Percentiles rank a stretch among this genome's conserved stretches.
phyloP scores from a whole-genome alignment of 35 echinoderm and acorn worm species.

The Heliocidaris tuberculata region DNA sequence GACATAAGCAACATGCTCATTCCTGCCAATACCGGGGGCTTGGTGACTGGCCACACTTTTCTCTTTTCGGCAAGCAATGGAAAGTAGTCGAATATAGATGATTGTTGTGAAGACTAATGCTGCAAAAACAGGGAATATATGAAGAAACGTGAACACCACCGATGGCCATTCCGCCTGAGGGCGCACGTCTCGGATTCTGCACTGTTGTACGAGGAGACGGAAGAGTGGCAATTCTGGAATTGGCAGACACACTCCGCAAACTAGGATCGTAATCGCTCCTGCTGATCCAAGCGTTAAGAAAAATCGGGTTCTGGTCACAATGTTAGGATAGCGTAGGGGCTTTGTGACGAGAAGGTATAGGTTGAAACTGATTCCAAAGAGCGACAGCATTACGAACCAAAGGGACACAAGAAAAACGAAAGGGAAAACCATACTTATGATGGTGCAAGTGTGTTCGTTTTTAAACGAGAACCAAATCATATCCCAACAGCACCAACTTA shows the following conservation, averaged over 20 bases:
- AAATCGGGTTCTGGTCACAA: not conserved
- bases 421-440: not conserved
- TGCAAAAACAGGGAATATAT: not conserved
- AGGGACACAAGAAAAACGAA: not conserved
- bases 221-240: not conserved
- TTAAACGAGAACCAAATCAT: not conserved
- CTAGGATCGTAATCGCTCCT: too few species aligned
- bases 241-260: not conserved
- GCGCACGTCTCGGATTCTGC: not conserved
- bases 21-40: not conserved
- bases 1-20: not conserved
- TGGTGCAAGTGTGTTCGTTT: not conserved
- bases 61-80: not conserved
- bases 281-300: not conserved
- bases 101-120: not conserved
- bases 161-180: not conserved
- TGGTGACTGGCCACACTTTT: not conserved
- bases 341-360: not conserved
- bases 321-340: not conserved
- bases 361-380: slow-evolving; percentile 7
- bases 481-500: not conserved
- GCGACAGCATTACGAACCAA: not conserved
- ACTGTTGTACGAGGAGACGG: not conserved
- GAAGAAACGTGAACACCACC: not conserved
- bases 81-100: not conserved